phyloP scores from a whole-genome alignment of 2,113 vertebrate species.

The Arothron firmamentum region DNA sequence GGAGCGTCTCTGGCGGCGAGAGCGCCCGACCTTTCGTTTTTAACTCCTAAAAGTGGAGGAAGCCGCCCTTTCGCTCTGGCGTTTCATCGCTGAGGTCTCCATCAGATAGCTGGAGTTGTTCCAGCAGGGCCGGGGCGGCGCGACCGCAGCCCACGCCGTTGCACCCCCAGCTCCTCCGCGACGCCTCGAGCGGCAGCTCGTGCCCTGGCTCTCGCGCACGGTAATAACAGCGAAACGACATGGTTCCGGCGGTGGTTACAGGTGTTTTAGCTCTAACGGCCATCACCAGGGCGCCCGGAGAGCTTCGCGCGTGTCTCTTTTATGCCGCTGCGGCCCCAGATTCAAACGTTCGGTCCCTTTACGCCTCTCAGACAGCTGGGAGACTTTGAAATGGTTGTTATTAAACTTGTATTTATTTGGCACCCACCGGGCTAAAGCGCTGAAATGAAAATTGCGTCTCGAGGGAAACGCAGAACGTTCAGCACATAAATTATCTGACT shows the following conservation, averaged over 20 bases:
- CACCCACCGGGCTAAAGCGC: constrained; percentile 28
- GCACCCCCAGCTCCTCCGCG: too few species aligned
- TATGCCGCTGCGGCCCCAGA: neutral
- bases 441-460: constrained; percentile 36
- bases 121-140: too few species aligned
- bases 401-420: constrained; percentile 49
- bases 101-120: too few species aligned
- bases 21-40: constrained; percentile 47
- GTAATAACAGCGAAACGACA: neutral
- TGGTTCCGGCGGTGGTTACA: neutral
- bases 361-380: constrained; percentile 13
- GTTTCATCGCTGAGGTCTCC: too few species aligned
- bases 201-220: too few species aligned
- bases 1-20: constrained; percentile 43
- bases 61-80: constrained; percentile 24
- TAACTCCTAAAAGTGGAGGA: constrained; percentile 32
- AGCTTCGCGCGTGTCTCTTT: too few species aligned
- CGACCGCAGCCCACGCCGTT: too few species aligned
- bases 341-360: neutral
- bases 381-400: constrained; percentile 32
- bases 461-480: constrained; percentile 2
- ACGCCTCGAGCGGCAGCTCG: too few species aligned
- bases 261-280: too few species aligned
- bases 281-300: too few species aligned
- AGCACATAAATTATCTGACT: constrained; percentile 15